Base-by-base conservation (phyloP, 2,888 invertebrate genomes). In the Steinernema scapterisci region DNA sequence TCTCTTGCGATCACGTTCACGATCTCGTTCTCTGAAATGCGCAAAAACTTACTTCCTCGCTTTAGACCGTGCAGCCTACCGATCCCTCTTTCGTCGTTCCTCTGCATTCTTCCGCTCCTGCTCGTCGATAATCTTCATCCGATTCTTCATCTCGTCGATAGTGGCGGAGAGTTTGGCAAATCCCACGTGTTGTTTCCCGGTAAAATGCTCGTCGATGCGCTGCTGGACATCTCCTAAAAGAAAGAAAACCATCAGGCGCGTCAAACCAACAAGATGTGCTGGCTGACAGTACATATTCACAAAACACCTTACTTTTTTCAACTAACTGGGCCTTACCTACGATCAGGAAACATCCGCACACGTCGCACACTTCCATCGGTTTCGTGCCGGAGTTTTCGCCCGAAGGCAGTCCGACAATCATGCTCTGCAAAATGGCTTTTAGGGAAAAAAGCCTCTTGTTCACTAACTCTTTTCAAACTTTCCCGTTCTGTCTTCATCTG, bases 281-380 rank as follows among this genome's bases (percentile, higher is more conserved):
- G 38, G 38, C 9, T 38, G 38, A 38, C 38, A 38, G 38, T 6
- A 38, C 38, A 38, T 38, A 38, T 38, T 38, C 38, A 38, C 38
- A 38, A 38, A 38, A 38, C 38, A 38, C 38, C 38, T 38, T 38
- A 38, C 38, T 38, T 38, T 38, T 38, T 38, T 38, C 38, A 38
- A 38, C 38, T 38, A 38, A 38, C 9, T 38, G 38, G 38, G 38
- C 38, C 38, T 38, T 38, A 38, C 38, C 38, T 7, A 97, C 95
- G 84, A 97, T 97, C 16, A 97, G 91, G 89, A 97, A 95, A 6
- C 97, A 96, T 0, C 97, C 97, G 88, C 97, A 97, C 1, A 96
- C 94, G 81, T 94, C 94, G 89, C 97, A 97, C 21, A 97, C 97
- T 89, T 97, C 96, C 97, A 97, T 97, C 88, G 95, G 95, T 89